These are phyloP conservation scores for Nannoperca australis DNA, from an alignment of 2,797 vertebrate species.

Conservation along the genomic window DNA sequence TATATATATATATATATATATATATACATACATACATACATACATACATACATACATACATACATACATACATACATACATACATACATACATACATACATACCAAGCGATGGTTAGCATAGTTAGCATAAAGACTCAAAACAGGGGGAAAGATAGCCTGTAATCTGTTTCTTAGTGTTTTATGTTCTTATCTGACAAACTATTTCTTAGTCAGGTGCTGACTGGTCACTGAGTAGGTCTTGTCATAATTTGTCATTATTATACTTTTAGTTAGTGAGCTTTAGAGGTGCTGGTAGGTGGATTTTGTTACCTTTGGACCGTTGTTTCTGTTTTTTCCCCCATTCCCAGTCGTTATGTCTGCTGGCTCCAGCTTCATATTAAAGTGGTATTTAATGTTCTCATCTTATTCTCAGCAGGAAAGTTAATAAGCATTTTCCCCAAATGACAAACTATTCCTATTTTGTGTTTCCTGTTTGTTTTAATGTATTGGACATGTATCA, in stretches of 20 bases:
- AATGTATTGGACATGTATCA: background rate
- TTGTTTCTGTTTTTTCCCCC: background rate
- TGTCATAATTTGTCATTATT: background rate
- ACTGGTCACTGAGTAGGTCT: background rate
- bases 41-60: no score
- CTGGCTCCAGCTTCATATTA: background rate
- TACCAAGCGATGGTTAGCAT: background rate
- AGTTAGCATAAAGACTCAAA: background rate
- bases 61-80: no score
- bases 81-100: no score
- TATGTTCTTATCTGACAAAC: no score
- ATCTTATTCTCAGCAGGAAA: background rate
- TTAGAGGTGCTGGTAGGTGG: background rate
- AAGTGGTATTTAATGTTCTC: background rate
- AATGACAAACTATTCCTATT: background rate
- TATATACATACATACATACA: no score
- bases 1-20: no score
- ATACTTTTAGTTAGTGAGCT: background rate
- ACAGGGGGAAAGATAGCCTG: background rate
- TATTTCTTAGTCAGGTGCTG: background rate
- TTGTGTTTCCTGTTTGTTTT: conserved; percentile 11
- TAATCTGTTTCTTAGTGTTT: no score
- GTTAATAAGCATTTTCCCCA: background rate
- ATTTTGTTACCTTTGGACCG: background rate
- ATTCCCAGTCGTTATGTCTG: background rate